Conservation (phyloP, 2,797 vertebrate species). For the Pangasius larnaudii region DNA sequence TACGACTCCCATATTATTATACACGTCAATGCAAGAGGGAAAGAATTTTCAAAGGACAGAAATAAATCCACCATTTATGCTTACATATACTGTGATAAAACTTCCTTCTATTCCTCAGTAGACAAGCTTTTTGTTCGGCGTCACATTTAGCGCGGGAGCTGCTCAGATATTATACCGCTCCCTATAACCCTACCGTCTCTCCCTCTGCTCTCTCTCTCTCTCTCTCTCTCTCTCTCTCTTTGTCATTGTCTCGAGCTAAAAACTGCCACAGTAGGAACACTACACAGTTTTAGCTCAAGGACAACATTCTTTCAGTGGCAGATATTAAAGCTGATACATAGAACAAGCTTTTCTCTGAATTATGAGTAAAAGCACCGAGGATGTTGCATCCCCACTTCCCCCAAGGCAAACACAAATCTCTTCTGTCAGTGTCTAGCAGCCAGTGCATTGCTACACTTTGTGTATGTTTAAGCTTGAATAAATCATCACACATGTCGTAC, state of each 20-base stretch:
- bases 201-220: neutral
- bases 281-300: slow-evolving; percentile 33
- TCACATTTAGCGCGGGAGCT: slow-evolving; percentile 19
- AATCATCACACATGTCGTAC: slow-evolving; percentile 1
- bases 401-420: neutral
- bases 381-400: neutral
- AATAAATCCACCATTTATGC: slow-evolving; percentile 47
- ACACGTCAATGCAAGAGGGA: slow-evolving; percentile 12
- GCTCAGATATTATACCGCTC: neutral
- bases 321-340: slow-evolving; percentile 28
- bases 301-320: slow-evolving; percentile 1
- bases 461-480: slow-evolving; percentile 27
- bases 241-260: slow-evolving; percentile 34
- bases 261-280: slow-evolving; percentile 8
- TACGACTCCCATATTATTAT: slow-evolving; percentile 38
- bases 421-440: slow-evolving; percentile 16
- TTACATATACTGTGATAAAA: slow-evolving; percentile 29
- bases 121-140: slow-evolving; percentile 17
- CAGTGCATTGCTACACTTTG: neutral
- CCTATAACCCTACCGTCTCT: slow-evolving; percentile 15
- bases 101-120: slow-evolving; percentile 32
- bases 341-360: slow-evolving; percentile 8
- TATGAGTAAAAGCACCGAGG: neutral
- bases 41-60: slow-evolving; percentile 43
- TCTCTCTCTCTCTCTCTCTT: neutral